Evolutionary conservation across 2,797 vertebrate species (phyloP), one percentile per base, ranked within the genome.

Genomic region (Channallabes apus): DNA sequence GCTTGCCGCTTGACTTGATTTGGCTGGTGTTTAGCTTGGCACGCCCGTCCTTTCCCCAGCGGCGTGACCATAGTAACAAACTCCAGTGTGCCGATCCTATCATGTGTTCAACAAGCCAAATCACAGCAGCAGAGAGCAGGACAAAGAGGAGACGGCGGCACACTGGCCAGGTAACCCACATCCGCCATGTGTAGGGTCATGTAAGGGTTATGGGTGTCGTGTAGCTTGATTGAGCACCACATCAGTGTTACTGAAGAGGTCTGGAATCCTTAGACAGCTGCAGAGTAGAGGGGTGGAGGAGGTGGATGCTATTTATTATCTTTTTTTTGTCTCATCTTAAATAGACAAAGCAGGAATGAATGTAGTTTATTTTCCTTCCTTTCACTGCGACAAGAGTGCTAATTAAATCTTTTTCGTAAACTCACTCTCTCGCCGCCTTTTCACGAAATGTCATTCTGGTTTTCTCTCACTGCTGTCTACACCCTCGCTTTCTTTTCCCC

Each of bases 51-150:
- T 75, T 61, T 38, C 29, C 54, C 56, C 38, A 41, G 75, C 22
- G n/a, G 71, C 24, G 84, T 88, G 75, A 88, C 88, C 87, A 88
- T 86, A 85, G 88, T 82, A 89, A 88, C 86, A 85, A 86, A 82
- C 79, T 77, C 84, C 56, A 3, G 73, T 67, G 80, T 76, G 29
- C 73, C 51, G 68, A 65, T 77, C 83, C 83, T 62, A 38, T 64
- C 27, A 69, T 46, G 51, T 59, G 58, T 84, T 83, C 75, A 65
- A 81, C 77, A 71, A 85, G 69, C 83, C 83, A 80, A 81, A 59
- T 62, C 80, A 85, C 15, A 51, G 71, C 41, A 69, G 35, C 64
- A 32, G 71, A 73, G 62, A 62, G 58, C 72, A n/a, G 64, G 51
- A 72, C 79, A 65, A 56, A 38, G 81, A n/a, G 8, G 77, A 64